These are phyloP conservation scores for Margaritifera margaritifera DNA, from an alignment of 2,888 invertebrate species.

Conservation along the genomic window DNA sequence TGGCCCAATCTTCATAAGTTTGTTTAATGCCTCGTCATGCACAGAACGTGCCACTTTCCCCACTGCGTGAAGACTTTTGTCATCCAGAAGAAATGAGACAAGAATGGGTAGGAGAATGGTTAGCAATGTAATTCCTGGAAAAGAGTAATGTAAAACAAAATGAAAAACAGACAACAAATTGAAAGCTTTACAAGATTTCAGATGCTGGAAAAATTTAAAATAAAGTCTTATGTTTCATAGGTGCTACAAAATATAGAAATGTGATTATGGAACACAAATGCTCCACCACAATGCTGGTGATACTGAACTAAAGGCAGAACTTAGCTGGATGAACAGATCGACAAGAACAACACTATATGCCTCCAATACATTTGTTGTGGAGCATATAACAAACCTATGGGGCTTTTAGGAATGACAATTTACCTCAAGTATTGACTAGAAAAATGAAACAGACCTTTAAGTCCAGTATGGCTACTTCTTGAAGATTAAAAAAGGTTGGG, in stretches of 20 bases:
- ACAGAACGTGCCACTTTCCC: conserved; percentile 71
- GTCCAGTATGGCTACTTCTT: too few species aligned
- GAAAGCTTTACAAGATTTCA: conserved; percentile 7
- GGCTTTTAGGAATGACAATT: too few species aligned
- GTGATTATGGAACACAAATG: not conserved
- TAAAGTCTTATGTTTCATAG: not conserved
- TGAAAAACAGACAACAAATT: conserved; percentile 30
- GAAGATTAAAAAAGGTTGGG: too few species aligned
- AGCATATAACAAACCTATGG: too few species aligned
- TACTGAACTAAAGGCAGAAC: not conserved
- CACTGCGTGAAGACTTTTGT: conserved; percentile 66
- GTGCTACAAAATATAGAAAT: not conserved
- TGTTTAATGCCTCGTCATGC: conserved; percentile 91
- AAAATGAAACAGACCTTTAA: too few species aligned
- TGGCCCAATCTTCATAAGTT: conserved; percentile 92
- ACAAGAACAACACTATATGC: too few species aligned
- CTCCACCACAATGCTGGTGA: not conserved
- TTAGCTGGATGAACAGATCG: not conserved
- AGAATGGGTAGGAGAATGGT: conserved; percentile 92
- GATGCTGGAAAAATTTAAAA: not conserved
- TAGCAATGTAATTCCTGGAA: conserved; percentile 89
- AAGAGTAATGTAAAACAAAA: conserved; percentile 24
- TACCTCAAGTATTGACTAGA: too few species aligned
- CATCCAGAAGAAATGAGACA: conserved; percentile 86
- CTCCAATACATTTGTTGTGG: too few species aligned